Conservation (phyloP, 2,797 vertebrate species). For the Avahi laniger region DNA sequence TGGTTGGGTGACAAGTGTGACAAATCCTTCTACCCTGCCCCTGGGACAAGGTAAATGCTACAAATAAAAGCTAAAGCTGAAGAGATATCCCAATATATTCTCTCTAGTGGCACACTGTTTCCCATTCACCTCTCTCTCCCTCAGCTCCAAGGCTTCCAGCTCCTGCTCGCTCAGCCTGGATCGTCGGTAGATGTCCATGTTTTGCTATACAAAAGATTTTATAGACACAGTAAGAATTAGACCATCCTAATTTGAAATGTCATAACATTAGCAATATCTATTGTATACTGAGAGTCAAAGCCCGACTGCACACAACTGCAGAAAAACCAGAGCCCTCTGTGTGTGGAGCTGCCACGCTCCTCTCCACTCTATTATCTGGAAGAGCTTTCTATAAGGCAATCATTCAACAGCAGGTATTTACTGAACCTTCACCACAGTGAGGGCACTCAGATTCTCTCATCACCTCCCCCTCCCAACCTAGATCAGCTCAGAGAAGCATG, state of each 20-base stretch:
- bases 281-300: not conserved
- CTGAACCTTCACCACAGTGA: not conserved
- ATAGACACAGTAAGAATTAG: constrained; percentile 23
- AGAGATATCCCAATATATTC: not conserved
- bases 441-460: not conserved
- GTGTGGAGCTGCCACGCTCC: not conserved
- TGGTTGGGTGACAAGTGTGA: not conserved
- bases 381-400: not conserved
- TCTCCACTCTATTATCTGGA: not conserved
- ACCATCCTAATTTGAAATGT: not conserved
- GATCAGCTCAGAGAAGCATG: not conserved
- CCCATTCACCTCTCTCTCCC: constrained; percentile 93
- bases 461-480: not conserved
- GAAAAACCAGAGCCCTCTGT: not conserved
- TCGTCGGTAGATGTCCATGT: constrained; percentile 94
- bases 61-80: not conserved
- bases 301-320: not conserved
- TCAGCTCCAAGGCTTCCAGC: constrained; percentile 95
- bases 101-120: not conserved
- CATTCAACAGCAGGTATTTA: not conserved
- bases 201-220: constrained; percentile 89
- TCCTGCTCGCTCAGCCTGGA: constrained; percentile 94
- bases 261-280: not conserved
- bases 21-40: not conserved
- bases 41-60: not conserved